These are phyloP conservation scores for Sprattus sprattus DNA, from an alignment of 2,113 vertebrate genomes.

Conservation along the genomic window DNA sequence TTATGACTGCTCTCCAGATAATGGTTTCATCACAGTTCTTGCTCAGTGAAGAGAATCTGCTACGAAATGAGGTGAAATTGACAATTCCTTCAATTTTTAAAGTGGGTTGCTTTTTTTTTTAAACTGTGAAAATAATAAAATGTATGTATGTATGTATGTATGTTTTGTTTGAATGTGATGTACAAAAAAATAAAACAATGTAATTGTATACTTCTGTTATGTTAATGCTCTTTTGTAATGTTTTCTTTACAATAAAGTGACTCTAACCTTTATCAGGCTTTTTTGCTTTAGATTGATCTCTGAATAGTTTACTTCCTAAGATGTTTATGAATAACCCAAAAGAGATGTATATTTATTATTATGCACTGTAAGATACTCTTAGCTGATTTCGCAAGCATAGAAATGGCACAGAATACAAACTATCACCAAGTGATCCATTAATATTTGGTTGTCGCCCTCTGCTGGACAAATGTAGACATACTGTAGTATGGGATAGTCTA, in stretches of 20 bases:
- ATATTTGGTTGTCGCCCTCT: neutral
- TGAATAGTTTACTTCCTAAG: neutral
- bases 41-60: neutral
- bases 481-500: no score
- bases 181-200: slow-evolving; percentile 1
- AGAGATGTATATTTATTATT: neutral
- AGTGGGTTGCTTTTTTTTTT: neutral
- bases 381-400: neutral
- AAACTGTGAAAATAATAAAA: neutral
- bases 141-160: neutral
- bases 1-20: neutral
- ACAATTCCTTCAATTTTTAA: neutral
- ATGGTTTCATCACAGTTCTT: neutral
- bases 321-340: no score
- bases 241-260: slow-evolving; percentile 13
- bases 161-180: neutral
- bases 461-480: neutral
- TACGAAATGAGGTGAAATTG: neutral
- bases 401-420: neutral
- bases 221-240: neutral
- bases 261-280: neutral
- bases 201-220: neutral
- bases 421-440: no score
- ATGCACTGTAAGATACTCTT: neutral
- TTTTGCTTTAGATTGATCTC: neutral